phyloP scores from a whole-genome alignment of 2,888 invertebrate genomes.

The Leptinotarsa tumamoca region DNA sequence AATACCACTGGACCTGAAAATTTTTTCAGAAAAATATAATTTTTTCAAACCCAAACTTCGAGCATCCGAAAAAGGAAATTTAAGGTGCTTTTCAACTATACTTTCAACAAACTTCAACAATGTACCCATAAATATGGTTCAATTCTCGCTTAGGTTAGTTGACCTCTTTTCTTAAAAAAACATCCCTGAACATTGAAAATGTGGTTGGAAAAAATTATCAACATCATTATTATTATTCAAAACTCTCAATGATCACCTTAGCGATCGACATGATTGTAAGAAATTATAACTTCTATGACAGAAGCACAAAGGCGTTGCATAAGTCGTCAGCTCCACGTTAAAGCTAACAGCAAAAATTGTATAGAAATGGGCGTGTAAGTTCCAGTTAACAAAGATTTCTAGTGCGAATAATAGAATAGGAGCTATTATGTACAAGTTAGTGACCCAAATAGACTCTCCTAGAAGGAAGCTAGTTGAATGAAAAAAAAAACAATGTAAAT shows the following conservation, averaged over 20 bases:
- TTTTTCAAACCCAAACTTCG: too few species aligned
- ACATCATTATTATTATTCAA: background rate
- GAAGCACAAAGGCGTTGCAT: conserved; percentile 30
- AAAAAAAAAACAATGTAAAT: conserved; percentile 39
- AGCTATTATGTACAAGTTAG: conserved; percentile 39
- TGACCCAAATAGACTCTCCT: conserved; percentile 39
- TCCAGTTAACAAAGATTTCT: conserved; percentile 32
- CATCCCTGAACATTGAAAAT: too few species aligned
- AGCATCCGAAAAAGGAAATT: too few species aligned
- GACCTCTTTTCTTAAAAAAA: too few species aligned
- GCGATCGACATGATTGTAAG: conserved; percentile 11
- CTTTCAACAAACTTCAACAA: too few species aligned
- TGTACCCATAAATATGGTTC: too few species aligned
- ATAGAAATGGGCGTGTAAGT: conserved; percentile 32
- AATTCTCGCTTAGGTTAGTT: too few species aligned
- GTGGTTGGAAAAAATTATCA: background rate
- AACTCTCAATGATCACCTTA: background rate
- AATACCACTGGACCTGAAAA: too few species aligned
- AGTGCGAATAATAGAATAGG: conserved; percentile 37
- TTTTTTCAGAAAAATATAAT: too few species aligned
- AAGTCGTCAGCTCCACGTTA: conserved; percentile 24
- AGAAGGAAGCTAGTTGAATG: conserved; percentile 35
- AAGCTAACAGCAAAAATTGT: conserved; percentile 25
- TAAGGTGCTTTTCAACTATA: too few species aligned
- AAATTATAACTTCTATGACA: conserved; percentile 23